phyloP scores from a whole-genome alignment of 2,888 invertebrate species.

The Ormyrus nitidulus region DNA sequence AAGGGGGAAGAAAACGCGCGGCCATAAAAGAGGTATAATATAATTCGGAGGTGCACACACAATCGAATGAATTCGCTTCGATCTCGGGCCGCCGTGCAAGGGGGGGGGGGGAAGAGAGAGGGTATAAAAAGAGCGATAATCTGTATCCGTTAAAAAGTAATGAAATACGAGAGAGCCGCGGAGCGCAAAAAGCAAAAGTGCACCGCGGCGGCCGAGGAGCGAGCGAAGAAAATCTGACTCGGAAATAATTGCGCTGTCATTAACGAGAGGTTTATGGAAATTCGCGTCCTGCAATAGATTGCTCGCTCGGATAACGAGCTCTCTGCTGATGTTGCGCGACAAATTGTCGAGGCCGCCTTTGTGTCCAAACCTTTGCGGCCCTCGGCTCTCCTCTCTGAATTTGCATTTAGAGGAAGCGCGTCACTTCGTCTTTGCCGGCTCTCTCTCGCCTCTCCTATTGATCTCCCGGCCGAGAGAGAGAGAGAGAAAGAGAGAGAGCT shows the following conservation, averaged over 20 bases:
- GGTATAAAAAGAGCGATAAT: no score
- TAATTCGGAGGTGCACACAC: no score
- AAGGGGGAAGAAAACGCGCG: no score
- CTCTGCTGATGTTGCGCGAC: constrained; percentile 51
- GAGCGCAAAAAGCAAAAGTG: constrained; percentile 1
- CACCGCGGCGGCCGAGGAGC: not conserved
- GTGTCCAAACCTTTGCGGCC: not conserved
- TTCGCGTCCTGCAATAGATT: constrained; percentile 47
- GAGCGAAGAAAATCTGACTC: constrained; percentile 58
- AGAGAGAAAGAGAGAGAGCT: no score
- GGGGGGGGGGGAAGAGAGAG: no score
- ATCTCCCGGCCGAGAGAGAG: no score
- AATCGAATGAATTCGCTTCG: no score
- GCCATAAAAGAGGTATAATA: no score
- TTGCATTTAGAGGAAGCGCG: constrained; percentile 64
- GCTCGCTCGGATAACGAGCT: constrained; percentile 28
- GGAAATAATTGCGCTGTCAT: constrained; percentile 67
- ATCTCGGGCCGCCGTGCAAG: no score
- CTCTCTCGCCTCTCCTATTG: constrained; percentile 15
- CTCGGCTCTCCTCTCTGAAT: constrained; percentile 48
- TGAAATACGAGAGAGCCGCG: constrained; percentile 3
- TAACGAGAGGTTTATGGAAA: constrained; percentile 66
- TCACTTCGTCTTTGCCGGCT: constrained; percentile 6
- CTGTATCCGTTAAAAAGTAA: constrained; percentile 10
- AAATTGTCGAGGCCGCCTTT: constrained; percentile 58